Conservation (phyloP, 2,888 invertebrate genomes). For the Torymus texanus region DNA sequence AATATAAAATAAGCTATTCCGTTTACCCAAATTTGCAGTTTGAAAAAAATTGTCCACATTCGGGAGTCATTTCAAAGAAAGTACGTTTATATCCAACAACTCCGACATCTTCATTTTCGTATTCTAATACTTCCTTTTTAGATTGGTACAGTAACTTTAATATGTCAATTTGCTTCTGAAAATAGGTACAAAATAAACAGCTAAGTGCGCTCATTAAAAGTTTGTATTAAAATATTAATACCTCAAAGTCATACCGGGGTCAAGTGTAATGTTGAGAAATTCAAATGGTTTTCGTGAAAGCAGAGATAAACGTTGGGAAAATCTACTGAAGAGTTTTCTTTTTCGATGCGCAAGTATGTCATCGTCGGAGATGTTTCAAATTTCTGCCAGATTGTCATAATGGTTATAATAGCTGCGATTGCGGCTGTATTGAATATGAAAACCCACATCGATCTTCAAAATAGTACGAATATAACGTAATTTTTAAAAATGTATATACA, state of each 20-base stretch:
- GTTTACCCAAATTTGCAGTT: slow-evolving; percentile 37
- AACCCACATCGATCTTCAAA: slow-evolving; percentile 86
- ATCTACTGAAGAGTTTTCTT: slow-evolving; percentile 44
- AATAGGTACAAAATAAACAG: no score
- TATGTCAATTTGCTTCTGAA: slow-evolving; percentile 12
- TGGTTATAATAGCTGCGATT: slow-evolving; percentile 84
- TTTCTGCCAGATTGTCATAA: slow-evolving; percentile 87
- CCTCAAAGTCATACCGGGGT: slow-evolving; percentile 10
- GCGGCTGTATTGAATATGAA: slow-evolving; percentile 83
- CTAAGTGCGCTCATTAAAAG: not conserved
- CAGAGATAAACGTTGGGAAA: slow-evolving; percentile 63
- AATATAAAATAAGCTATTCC: not conserved
- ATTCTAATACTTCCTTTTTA: not conserved
- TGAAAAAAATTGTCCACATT: slow-evolving; percentile 48
- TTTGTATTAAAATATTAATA: not conserved
- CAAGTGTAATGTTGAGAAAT: slow-evolving; percentile 12
- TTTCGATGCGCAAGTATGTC: slow-evolving; percentile 79
- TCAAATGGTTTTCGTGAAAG: slow-evolving; percentile 51
- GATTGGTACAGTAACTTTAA: not conserved
- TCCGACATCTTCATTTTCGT: not conserved
- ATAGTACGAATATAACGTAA: no score
- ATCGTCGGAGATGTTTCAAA: slow-evolving; percentile 90
- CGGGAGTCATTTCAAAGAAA: slow-evolving; percentile 1
- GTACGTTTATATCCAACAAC: not conserved
- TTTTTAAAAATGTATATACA: no score